These are phyloP conservation scores for Leucophora obtusa DNA, from an alignment of 2,888 invertebrate genomes.

Conservation along the genomic window DNA sequence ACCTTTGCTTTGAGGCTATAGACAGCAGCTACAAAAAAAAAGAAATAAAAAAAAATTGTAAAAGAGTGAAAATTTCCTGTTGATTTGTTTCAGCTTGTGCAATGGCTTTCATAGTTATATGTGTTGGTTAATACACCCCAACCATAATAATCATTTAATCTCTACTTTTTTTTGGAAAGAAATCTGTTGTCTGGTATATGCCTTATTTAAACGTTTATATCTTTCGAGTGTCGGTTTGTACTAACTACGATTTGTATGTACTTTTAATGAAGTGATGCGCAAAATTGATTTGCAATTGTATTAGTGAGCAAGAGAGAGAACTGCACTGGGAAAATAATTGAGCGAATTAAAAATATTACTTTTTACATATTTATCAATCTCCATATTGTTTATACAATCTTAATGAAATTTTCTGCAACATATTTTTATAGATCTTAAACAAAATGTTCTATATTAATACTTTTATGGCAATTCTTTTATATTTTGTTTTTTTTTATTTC, in stretches of 20 bases:
- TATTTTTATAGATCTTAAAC: too few relatives aligned
- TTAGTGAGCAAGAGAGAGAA: too few relatives aligned
- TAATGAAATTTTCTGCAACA: too few relatives aligned
- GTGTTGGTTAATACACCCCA: neutral
- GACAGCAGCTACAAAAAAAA: neutral
- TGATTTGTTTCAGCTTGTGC: conserved; percentile 46
- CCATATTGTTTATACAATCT: too few relatives aligned
- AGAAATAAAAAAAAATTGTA: neutral
- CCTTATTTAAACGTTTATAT: neutral
- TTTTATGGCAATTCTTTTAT: too few relatives aligned
- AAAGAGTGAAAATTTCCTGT: conserved; percentile 42
- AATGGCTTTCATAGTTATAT: neutral
- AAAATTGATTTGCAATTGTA: too few relatives aligned
- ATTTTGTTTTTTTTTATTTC: too few relatives aligned
- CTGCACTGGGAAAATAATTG: too few relatives aligned
- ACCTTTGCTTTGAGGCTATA: neutral
- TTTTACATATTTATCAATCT: too few relatives aligned
- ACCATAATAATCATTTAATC: conserved; percentile 19
- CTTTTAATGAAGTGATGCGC: too few relatives aligned
- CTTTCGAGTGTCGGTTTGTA: neutral
- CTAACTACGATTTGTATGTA: neutral
- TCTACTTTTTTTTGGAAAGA: conserved; percentile 1
- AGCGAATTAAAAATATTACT: too few relatives aligned
- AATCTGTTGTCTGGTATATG: neutral
- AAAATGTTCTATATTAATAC: too few relatives aligned